Percentiles rank a stretch among this genome's conserved stretches.
These are phyloP conservation scores for Iphiclides podalirius DNA, from an alignment of 2,888 invertebrate genomes.

Conservation along the genomic window DNA sequence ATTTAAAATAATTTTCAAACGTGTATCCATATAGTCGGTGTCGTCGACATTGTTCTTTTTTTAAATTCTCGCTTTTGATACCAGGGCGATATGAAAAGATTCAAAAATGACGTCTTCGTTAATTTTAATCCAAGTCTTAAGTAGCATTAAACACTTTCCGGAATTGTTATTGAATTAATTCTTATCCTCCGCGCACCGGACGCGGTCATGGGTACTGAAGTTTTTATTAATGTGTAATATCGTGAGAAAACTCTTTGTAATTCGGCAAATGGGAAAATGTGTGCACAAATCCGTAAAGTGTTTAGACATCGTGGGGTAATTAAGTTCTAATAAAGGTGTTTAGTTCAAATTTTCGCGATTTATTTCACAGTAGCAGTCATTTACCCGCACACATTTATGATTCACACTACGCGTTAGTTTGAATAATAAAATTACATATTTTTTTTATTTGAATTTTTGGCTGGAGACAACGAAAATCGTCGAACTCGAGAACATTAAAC, in stretches of 20 bases:
- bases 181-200: slow-evolving; percentile 13
- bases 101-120: too few relatives aligned
- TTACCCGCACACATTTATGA: neutral
- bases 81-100: too few relatives aligned
- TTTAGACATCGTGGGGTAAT: slow-evolving; percentile 13
- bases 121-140: too few relatives aligned
- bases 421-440: too few relatives aligned
- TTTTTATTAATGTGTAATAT: slow-evolving; percentile 20
- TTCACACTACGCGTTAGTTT: neutral
- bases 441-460: too few relatives aligned
- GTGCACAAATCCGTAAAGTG: slow-evolving; percentile 16
- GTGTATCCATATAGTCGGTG: too few relatives aligned
- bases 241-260: slow-evolving; percentile 21
- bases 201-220: slow-evolving; percentile 17
- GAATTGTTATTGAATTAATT: slow-evolving; percentile 18
- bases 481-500: too few relatives aligned
- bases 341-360: slow-evolving; percentile 1
- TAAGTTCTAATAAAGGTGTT: slow-evolving; percentile 9
- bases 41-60: too few relatives aligned
- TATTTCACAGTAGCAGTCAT: neutral
- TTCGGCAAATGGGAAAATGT: slow-evolving; percentile 18
- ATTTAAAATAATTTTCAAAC: too few relatives aligned
- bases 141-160: slow-evolving; percentile 5
- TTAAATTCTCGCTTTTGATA: too few relatives aligned
- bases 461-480: too few relatives aligned